These are phyloP conservation scores for Frieseomelitta varia DNA, from an alignment of 1,140 invertebrate species.

Conservation along the genomic window DNA sequence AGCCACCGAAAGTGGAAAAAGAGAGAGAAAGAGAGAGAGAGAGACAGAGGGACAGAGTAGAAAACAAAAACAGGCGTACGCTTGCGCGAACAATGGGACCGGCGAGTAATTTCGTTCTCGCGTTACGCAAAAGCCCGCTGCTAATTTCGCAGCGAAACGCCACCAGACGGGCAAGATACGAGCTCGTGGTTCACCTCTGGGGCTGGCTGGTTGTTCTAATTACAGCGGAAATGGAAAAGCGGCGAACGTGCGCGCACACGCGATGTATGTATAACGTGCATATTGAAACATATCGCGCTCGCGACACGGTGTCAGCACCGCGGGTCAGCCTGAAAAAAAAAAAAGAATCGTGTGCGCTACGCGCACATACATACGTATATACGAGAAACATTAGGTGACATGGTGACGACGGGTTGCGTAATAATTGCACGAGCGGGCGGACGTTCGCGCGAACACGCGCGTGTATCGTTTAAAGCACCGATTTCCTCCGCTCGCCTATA, in stretches of 20 bases:
- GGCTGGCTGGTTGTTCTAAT: constrained; percentile 46
- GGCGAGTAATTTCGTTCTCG: constrained; percentile 45
- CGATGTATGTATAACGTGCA: neutral
- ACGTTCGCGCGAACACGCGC: constrained; percentile 10
- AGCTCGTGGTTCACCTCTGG: neutral
- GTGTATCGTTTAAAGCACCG: constrained; percentile 45
- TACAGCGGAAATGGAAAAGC: constrained; percentile 64
- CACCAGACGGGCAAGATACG: neutral
- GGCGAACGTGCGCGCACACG: constrained; percentile 24
- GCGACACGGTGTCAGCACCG: neutral
- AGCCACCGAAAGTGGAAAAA: no score
- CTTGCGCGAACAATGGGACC: constrained; percentile 19
- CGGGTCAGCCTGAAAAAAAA: no score
- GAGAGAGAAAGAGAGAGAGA: no score
- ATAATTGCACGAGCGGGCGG: constrained; percentile 12
- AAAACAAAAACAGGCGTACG: neutral
- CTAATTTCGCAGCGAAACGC: constrained; percentile 20
- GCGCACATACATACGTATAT: no score
- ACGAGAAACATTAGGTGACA: neutral
- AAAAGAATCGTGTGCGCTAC: neutral
- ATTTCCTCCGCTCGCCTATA: constrained; percentile 33
- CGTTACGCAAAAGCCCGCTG: constrained; percentile 35
- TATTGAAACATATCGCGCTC: neutral
- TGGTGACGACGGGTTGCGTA: neutral
- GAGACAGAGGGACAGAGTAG: neutral